Percentiles rank a stretch among this genome's conserved stretches.
Conservation (phyloP, 2,888 invertebrate species). For the Trissolcus japonicus region DNA sequence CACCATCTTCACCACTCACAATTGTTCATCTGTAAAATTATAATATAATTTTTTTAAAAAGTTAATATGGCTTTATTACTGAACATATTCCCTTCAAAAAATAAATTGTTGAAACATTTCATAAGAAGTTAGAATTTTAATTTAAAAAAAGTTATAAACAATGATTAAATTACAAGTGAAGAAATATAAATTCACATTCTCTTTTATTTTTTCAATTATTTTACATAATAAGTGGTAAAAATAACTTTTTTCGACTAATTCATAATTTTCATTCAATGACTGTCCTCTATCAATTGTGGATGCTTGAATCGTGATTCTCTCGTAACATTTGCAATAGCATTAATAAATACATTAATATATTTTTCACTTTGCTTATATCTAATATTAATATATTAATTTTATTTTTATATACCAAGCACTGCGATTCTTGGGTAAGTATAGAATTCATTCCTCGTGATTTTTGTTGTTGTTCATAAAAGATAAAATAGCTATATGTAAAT, state of each 20-base stretch:
- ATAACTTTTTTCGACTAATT: slow-evolving; percentile 36
- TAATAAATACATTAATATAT: slow-evolving; percentile 46
- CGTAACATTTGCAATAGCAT: slow-evolving; percentile 21
- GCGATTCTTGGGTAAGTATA: slow-evolving; percentile 19
- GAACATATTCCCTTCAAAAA: not conserved
- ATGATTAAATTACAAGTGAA: not conserved
- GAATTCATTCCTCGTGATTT: slow-evolving; percentile 5
- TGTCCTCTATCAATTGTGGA: slow-evolving; percentile 8
- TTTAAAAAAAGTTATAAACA: not conserved
- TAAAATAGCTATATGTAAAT: slow-evolving; percentile 26
- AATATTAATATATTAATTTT: slow-evolving; percentile 40
- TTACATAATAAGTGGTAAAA: slow-evolving; percentile 49
- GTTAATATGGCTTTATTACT: not conserved
- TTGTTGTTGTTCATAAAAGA: slow-evolving; percentile 26
- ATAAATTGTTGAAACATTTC: not conserved
- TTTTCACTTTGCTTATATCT: slow-evolving; percentile 30
- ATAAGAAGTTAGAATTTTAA: not conserved
- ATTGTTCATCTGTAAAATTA: slow-evolving; percentile 10
- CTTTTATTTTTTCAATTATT: slow-evolving; percentile 42
- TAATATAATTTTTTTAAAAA: slow-evolving; percentile 3
- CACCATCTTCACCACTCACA: not conserved
- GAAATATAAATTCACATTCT: slow-evolving; percentile 28
- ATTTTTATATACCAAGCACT: slow-evolving; percentile 33
- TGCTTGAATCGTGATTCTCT: slow-evolving; percentile 10
- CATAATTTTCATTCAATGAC: not conserved